Base-by-base conservation (phyloP, 2,797 vertebrate species). In the Molossus molossus region DNA sequence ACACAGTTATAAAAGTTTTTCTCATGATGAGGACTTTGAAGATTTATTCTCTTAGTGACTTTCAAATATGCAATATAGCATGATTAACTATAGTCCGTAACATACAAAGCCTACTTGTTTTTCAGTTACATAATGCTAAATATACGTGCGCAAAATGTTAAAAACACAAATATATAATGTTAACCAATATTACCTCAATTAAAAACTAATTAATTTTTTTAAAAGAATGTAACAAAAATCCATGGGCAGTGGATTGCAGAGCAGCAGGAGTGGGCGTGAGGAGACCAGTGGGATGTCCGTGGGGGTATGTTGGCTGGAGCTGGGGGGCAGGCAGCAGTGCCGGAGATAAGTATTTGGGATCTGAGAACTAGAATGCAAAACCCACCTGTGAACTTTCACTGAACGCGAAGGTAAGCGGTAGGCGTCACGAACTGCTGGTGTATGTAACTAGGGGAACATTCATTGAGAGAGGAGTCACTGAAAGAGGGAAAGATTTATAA, bases 101-200 rank as follows among this genome's bases (percentile, higher is more conserved):
- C 45, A 33, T 57, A n/a, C 6, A 76, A 85, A 91, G 27, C 11
- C 57, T 76, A 25, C 73, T 83, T 70, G 20, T 76, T 82, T 90
- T 67, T 53, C 58, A 93, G 65, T 91, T 73, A n/a, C 75, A 20
- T 87, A 80, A 84, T 95, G 48, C 29, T 95, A 84, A 86, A 25
- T 25, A 73, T 40, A 58, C 9, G 27, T 14, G 60, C 5, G 37
- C 7, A 65, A 86, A 85, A 67, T 64, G 4, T 62, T 79, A 82
- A 90, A 87, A 33, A 64, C 18, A 82, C 8, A 90, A 27, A 65
- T 10, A 50, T 13, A 76, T 0, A 50, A 33, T 67, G 9, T 67
- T 67, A 67, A 67, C 65, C n/a, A 9, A 67, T 67, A n/a, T 33
- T n/a, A 67, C 65, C n/a, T 15, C n/a, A 33, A 67, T 45, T 45